These are phyloP conservation scores for Alligator mississippiensis DNA, from an alignment of 2,113 vertebrate species.

Conservation along the genomic window DNA sequence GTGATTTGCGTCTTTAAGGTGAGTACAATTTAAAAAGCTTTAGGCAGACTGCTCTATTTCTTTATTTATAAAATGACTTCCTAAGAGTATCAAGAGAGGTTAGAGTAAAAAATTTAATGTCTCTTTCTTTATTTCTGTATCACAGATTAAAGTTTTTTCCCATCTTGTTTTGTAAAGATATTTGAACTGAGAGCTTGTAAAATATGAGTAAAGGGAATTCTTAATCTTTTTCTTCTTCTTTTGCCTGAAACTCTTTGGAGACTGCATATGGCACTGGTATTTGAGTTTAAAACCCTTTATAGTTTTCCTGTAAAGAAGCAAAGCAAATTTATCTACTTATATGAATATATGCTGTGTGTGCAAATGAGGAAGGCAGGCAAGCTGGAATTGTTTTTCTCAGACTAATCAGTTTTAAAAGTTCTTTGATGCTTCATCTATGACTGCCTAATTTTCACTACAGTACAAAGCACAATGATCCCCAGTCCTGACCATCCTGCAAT, in stretches of 20 bases:
- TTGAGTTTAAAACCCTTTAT: neutral
- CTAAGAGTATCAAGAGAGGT: neutral
- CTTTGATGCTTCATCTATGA: neutral
- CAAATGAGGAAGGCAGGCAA: neutral
- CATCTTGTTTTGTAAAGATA: neutral
- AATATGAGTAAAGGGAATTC: neutral
- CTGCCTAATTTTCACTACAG: neutral
- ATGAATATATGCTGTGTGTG: accelerated
- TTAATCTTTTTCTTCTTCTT: neutral
- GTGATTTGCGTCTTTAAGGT: neutral
- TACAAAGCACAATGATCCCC: neutral
- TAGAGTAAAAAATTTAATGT: neutral
- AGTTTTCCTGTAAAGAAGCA: neutral
- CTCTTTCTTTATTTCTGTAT: neutral
- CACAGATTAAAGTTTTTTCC: neutral
- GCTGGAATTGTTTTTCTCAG: neutral
- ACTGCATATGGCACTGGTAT: accelerated
- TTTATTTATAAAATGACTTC: neutral
- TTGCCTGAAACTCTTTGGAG: neutral
- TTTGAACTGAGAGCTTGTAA: neutral
- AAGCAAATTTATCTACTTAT: neutral
- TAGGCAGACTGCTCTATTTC: neutral
- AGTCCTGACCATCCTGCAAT: neutral
- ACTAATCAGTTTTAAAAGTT: neutral
- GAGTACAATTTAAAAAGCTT: neutral